These are phyloP conservation scores for Eupeodes corollae DNA, from an alignment of 1,140 invertebrate genomes.

Conservation along the genomic window DNA sequence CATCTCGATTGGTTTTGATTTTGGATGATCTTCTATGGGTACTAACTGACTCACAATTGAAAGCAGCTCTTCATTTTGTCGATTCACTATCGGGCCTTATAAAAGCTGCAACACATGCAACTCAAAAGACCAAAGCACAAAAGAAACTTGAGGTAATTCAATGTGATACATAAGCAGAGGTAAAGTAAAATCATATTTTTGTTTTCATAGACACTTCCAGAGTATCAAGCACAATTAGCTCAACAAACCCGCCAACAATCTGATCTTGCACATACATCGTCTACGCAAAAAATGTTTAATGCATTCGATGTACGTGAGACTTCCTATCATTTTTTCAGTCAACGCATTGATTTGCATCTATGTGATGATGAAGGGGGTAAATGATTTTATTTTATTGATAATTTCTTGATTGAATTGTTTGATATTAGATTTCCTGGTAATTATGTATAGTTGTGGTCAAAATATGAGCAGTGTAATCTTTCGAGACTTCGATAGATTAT, in stretches of 20 bases:
- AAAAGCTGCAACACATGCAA: conserved; percentile 67
- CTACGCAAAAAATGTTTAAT: conserved; percentile 62
- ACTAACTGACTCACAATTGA: conserved; percentile 89
- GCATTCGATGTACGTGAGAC: conserved; percentile 92
- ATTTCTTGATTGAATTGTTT: conserved; percentile 8
- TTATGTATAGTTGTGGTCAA: too few relatives aligned
- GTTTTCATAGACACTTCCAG: conserved; percentile 53
- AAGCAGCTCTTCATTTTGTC: conserved; percentile 87
- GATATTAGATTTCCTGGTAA: too few relatives aligned
- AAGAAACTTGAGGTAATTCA: conserved; percentile 69
- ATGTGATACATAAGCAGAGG: not conserved
- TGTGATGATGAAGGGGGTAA: conserved; percentile 89
- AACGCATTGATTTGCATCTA: conserved; percentile 90
- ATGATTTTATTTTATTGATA: too few relatives aligned
- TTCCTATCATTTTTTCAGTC: conserved; percentile 91
- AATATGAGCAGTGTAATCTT: too few relatives aligned
- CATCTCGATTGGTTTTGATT: conserved; percentile 82
- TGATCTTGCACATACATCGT: conserved; percentile 39
- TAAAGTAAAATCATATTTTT: conserved; percentile 2
- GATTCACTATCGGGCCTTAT: conserved; percentile 81
- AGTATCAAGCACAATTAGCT: conserved; percentile 64
- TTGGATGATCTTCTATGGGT: conserved; percentile 98
- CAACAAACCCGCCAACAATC: conserved; percentile 46
- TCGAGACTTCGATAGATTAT: too few relatives aligned
- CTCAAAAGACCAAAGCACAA: conserved; percentile 77